These are phyloP conservation scores for Cydia splendana DNA, from an alignment of 1,140 invertebrate genomes.

Conservation along the genomic window DNA sequence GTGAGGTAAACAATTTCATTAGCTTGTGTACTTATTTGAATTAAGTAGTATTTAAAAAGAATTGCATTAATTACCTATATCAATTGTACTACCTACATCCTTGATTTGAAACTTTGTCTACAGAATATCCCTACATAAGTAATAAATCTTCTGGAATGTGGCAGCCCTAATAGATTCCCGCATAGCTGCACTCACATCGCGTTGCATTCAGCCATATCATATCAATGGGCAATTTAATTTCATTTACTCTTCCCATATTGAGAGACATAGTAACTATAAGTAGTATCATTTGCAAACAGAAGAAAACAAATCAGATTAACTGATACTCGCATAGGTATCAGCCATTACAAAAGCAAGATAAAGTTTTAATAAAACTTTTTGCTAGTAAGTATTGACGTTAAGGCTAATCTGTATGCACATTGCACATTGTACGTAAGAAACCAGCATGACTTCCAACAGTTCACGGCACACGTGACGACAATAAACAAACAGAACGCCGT, in stretches of 20 bases:
- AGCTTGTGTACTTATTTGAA: no score
- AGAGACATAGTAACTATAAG: background rate
- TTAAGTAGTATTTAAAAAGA: no score
- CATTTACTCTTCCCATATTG: constrained; percentile 3
- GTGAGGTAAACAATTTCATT: no score
- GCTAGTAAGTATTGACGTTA: constrained; percentile 2
- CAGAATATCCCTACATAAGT: no score
- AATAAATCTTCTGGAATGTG: background rate
- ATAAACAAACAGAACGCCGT: constrained; percentile 13
- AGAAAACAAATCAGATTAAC: background rate
- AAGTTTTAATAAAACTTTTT: background rate
- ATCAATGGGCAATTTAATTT: constrained; percentile 30
- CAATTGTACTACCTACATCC: no score
- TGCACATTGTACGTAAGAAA: background rate
- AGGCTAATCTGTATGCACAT: constrained; percentile 9
- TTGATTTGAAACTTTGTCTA: no score
- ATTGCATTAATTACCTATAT: no score
- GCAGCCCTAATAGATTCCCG: constrained; percentile 11
- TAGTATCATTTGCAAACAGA: constrained; percentile 1
- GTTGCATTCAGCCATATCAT: constrained; percentile 13
- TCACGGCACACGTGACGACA: constrained; percentile 17
- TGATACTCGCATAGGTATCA: background rate
- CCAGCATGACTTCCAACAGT: constrained; percentile 6
- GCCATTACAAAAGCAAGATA: no score
- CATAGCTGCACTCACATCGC: constrained; percentile 15